Conservation (phyloP, 2,113 vertebrate genomes). For the Collichthys lucidus region DNA sequence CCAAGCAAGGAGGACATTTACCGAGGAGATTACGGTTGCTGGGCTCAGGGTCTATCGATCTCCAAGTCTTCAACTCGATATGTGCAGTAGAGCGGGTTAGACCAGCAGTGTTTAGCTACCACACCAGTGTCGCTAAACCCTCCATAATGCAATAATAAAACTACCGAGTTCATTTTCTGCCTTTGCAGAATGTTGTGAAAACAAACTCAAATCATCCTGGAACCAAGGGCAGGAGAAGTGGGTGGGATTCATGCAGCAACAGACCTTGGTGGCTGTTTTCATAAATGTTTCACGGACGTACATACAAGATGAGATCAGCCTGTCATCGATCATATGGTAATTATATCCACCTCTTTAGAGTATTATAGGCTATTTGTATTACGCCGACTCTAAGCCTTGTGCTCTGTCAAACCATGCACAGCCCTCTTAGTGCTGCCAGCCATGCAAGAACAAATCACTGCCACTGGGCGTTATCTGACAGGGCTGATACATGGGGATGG, state of each 20-base stretch:
- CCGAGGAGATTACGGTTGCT: conserved; percentile 71
- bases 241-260: conserved; percentile 14
- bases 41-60: conserved; percentile 64
- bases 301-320: conserved; percentile 38
- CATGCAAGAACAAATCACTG: conserved; percentile 69
- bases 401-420: conserved; percentile 56
- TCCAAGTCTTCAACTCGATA: conserved; percentile 58
- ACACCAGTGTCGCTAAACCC: conserved; percentile 29
- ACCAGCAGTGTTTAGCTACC: conserved; percentile 51
- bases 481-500: conserved; percentile 50
- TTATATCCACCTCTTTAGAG: conserved; percentile 54
- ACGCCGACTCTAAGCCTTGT: conserved; percentile 42
- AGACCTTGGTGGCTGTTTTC: conserved; percentile 28
- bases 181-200: conserved; percentile 17
- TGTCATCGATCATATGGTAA: conserved; percentile 65
- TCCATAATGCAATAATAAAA: conserved; percentile 19
- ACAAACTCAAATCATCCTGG: conserved; percentile 18
- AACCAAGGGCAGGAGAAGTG: conserved; percentile 14
- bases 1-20: conserved; percentile 61
- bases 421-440: conserved; percentile 54
- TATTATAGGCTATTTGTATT: conserved; percentile 52
- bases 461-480: conserved; percentile 68
- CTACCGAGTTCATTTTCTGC: conserved; percentile 36
- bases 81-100: conserved; percentile 45
- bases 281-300: conserved; percentile 49